A percentile compares a stretch with the other conserved stretches of the same genome.
Conservation (phyloP, 2,888 invertebrate genomes). For the Hirtodrosophila alboralis region DNA sequence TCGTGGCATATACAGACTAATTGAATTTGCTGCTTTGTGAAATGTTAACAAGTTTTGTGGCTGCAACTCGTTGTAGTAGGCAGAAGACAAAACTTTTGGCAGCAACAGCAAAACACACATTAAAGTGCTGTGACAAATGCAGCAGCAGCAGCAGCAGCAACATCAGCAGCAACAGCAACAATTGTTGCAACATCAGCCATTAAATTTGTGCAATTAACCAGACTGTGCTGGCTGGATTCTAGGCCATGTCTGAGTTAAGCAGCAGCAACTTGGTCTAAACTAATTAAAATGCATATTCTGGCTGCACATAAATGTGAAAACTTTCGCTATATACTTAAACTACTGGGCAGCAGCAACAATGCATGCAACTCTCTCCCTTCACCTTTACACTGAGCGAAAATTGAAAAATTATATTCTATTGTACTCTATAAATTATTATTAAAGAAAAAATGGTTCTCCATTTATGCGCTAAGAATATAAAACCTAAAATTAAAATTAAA, state of each 20-base stretch:
- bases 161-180: constrained; percentile 23
- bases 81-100: constrained; percentile 47
- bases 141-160: constrained; percentile 33
- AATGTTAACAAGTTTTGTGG: constrained; percentile 77
- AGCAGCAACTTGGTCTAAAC: constrained; percentile 71
- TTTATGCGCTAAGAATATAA: too few relatives aligned
- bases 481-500: too few relatives aligned
- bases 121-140: constrained; percentile 66
- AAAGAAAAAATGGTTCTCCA: too few relatives aligned
- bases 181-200: constrained; percentile 36
- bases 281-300: constrained; percentile 80
- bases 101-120: constrained; percentile 55
- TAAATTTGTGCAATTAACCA: constrained; percentile 74
- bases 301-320: constrained; percentile 56
- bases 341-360: constrained; percentile 56
- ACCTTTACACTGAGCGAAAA: too few relatives aligned
- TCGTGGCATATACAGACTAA: constrained; percentile 60
- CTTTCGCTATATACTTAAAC: constrained; percentile 39
- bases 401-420: too few relatives aligned
- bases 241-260: constrained; percentile 32
- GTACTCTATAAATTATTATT: too few relatives aligned
- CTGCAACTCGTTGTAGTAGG: constrained; percentile 40
- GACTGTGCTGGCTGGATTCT: constrained; percentile 9
- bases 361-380: too few relatives aligned
- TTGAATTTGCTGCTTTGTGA: constrained; percentile 79